A percentile compares a stretch with the other conserved stretches of the same genome.
Evolutionary conservation across 2,113 vertebrate species (phyloP).

Genomic region (Ammodytes dubius): DNA sequence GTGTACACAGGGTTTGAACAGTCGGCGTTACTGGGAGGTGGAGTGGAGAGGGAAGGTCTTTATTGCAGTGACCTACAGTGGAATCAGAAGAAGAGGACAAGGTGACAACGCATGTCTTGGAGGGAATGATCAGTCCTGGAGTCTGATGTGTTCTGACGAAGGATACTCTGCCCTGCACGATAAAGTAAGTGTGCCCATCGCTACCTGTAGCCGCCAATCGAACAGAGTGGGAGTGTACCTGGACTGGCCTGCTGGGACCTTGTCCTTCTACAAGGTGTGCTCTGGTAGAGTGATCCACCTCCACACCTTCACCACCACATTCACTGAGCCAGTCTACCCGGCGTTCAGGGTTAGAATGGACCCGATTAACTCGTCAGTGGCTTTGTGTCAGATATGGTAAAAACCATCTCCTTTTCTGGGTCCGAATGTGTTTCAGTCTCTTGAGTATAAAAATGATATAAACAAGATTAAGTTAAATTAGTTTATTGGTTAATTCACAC

Average conservation of each 20-base stretch:
- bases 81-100: constrained; percentile 1
- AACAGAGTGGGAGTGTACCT: constrained; percentile 55
- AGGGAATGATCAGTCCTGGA: constrained; percentile 48
- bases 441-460: too few relatives aligned
- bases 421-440: background rate
- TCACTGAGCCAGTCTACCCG: constrained; percentile 52
- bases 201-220: accelerated
- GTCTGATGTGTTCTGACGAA: constrained; percentile 9
- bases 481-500: too few relatives aligned
- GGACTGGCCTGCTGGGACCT: constrained; percentile 29
- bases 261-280: constrained; percentile 40
- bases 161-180: background rate
- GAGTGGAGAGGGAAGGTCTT: constrained; percentile 3
- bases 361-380: constrained; percentile 25
- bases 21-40: constrained; percentile 64
- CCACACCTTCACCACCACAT: constrained; percentile 40
- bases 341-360: constrained; percentile 42
- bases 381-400: constrained; percentile 7
- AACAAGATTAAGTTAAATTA: too few relatives aligned
- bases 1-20: constrained; percentile 26
- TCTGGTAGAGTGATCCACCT: constrained; percentile 9
- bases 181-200: background rate
- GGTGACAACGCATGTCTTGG: constrained; percentile 35
- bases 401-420: background rate
- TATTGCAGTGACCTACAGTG: constrained; percentile 37